Percentiles rank a stretch among this genome's conserved stretches.
Conservation (phyloP, 2,888 invertebrate genomes). For the Elgonia sp. region DNA sequence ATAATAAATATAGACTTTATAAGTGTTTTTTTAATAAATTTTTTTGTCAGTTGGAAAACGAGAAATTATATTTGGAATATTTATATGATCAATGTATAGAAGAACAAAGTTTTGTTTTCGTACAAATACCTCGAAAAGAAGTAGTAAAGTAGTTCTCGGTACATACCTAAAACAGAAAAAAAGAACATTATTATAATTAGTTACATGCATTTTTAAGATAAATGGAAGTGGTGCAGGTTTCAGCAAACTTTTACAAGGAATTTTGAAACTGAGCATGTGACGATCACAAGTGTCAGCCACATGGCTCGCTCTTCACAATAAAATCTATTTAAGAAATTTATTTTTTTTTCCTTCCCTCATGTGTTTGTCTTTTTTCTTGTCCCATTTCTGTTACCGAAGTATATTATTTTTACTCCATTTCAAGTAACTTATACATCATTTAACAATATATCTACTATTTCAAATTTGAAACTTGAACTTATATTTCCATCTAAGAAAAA, state of each 20-base stretch:
- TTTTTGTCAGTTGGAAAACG: no score
- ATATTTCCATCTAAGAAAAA: no score
- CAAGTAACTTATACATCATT: not conserved
- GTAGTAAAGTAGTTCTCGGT: conserved; percentile 4
- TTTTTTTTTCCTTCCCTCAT: conserved; percentile 25
- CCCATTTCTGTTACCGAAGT: not conserved
- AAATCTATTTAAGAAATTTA: conserved; percentile 49
- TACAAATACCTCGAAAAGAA: conserved; percentile 35
- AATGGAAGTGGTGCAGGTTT: conserved; percentile 45
- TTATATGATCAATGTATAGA: no score
- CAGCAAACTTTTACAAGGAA: conserved; percentile 60
- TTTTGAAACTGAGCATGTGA: conserved; percentile 66
- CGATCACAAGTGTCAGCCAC: conserved; percentile 69
- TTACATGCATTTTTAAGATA: conserved; percentile 41
- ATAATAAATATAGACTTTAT: no score
- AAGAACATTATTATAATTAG: conserved; percentile 45
- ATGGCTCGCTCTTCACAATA: conserved; percentile 60
- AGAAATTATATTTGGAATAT: no score
- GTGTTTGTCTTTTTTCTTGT: not conserved
- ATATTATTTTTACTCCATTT: not conserved
- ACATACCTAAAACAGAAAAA: conserved; percentile 73
- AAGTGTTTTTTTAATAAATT: no score
- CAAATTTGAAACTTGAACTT: no score
- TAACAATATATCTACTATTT: not conserved
- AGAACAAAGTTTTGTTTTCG: not conserved